Conservation (phyloP, 2,888 invertebrate species). For the Ceramica pisi region DNA sequence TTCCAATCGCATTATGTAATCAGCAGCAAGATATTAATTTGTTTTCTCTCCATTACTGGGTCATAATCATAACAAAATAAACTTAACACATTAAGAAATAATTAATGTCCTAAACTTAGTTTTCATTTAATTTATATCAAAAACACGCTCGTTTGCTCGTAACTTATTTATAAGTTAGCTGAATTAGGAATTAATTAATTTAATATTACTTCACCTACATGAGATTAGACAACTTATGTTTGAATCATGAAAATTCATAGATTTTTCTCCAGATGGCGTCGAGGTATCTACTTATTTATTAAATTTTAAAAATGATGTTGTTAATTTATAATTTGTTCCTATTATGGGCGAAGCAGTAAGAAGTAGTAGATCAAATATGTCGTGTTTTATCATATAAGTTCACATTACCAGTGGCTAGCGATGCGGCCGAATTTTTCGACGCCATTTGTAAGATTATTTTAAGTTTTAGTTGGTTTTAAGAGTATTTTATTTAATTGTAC, state of each 20-base stretch:
- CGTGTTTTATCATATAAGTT: slow-evolving; percentile 9
- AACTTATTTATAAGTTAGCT: not conserved
- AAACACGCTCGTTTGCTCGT: slow-evolving; percentile 2
- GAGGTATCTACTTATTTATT: not conserved
- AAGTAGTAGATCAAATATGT: not conserved
- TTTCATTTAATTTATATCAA: slow-evolving; percentile 31
- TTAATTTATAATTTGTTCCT: not conserved
- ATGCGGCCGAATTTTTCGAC: too few species aligned
- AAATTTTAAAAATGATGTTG: not conserved
- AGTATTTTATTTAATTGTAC: too few species aligned
- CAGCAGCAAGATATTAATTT: slow-evolving; percentile 78
- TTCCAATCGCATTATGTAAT: slow-evolving; percentile 81
- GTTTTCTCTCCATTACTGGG: slow-evolving; percentile 78
- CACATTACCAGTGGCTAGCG: not conserved
- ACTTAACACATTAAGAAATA: slow-evolving; percentile 36
- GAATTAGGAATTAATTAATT: slow-evolving; percentile 38
- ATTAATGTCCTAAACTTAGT: slow-evolving; percentile 39
- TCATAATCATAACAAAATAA: slow-evolving; percentile 63
- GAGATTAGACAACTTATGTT: not conserved
- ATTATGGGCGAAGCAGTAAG: not conserved
- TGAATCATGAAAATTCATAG: slow-evolving; percentile 31
- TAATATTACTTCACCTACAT: slow-evolving; percentile 20
- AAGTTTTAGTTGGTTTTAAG: too few species aligned
- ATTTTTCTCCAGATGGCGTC: slow-evolving; percentile 32
- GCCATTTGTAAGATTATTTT: too few species aligned